phyloP scores from a whole-genome alignment of 2,113 vertebrate genomes.

The Stomatorhinus ivindoensis region DNA sequence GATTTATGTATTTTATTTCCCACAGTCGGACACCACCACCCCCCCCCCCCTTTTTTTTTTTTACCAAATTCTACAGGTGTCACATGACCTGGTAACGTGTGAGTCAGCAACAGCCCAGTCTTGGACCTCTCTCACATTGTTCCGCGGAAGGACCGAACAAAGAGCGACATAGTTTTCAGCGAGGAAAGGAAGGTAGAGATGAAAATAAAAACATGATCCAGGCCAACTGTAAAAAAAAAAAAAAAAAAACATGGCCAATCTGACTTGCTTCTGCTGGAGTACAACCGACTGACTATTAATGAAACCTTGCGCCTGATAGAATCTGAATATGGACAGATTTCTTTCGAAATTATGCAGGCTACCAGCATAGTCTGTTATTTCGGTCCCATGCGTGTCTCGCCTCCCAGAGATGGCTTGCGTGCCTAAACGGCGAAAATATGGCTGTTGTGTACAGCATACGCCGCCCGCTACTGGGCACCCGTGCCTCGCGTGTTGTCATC shows the following conservation, averaged over 20 bases:
- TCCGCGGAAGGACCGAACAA: conserved; percentile 15
- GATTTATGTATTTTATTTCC: not conserved
- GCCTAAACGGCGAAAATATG: not conserved
- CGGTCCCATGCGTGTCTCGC: not conserved
- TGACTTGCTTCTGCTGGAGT: conserved; percentile 2
- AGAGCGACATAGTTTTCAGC: conserved; percentile 21
- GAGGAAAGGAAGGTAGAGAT: conserved; percentile 15
- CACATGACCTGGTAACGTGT: conserved; percentile 2
- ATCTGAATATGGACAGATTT: not conserved
- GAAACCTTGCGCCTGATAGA: not conserved
- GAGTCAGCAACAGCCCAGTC: not conserved
- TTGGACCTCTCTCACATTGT: not conserved
- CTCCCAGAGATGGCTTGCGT: not conserved
- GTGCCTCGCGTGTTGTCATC: not conserved
- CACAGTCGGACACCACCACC: not conserved
- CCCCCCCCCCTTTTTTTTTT: not conserved
- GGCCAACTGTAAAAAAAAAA: not conserved
- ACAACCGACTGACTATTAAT: not conserved
- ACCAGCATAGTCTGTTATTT: not conserved
- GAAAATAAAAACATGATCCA: conserved; percentile 1
- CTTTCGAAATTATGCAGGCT: not conserved
- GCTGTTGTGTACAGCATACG: not conserved
- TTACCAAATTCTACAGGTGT: not conserved
- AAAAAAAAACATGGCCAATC: not conserved
- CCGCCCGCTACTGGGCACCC: not conserved